Conservation (phyloP, 2,888 invertebrate species). For the Caenorhabditis doughertyi region DNA sequence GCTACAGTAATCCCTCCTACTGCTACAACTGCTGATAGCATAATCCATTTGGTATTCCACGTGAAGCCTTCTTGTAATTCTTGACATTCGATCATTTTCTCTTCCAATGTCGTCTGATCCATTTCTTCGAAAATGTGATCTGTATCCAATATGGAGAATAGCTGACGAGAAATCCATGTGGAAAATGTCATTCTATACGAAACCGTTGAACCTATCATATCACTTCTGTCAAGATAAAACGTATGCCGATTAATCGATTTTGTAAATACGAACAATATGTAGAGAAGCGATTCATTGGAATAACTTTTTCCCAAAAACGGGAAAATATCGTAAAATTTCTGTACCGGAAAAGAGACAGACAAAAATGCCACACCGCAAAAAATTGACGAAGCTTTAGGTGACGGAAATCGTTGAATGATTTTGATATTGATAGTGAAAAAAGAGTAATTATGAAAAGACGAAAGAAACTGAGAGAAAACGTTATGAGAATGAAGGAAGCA, state of each 20-base stretch:
- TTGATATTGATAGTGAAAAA: not conserved
- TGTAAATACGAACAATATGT: not conserved
- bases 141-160: slow-evolving; percentile 15
- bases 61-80: not conserved
- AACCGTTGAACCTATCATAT: not conserved
- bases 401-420: slow-evolving; percentile 2
- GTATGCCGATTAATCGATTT: slow-evolving; percentile 19
- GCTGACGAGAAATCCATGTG: slow-evolving; percentile 5
- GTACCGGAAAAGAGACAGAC: slow-evolving; percentile 21
- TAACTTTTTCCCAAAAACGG: slow-evolving; percentile 27
- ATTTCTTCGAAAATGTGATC: slow-evolving; percentile 53
- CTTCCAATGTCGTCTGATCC: slow-evolving; percentile 44
- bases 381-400: not conserved
- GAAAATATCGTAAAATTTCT: slow-evolving; percentile 2
- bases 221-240: not conserved
- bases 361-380: slow-evolving; percentile 20
- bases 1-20: slow-evolving; percentile 12
- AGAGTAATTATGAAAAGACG: slow-evolving; percentile 17
- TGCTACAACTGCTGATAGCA: slow-evolving; percentile 1
- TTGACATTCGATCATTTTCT: slow-evolving; percentile 22
- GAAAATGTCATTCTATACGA: slow-evolving; percentile 12
- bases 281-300: slow-evolving; percentile 9
- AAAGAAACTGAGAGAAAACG: not conserved
- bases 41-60: not conserved
- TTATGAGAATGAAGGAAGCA: slow-evolving; percentile 4